A percentile compares a stretch with the other conserved stretches of the same genome.
phyloP scores from a whole-genome alignment of 2,113 vertebrate species.

The Rissa tridactyla region DNA sequence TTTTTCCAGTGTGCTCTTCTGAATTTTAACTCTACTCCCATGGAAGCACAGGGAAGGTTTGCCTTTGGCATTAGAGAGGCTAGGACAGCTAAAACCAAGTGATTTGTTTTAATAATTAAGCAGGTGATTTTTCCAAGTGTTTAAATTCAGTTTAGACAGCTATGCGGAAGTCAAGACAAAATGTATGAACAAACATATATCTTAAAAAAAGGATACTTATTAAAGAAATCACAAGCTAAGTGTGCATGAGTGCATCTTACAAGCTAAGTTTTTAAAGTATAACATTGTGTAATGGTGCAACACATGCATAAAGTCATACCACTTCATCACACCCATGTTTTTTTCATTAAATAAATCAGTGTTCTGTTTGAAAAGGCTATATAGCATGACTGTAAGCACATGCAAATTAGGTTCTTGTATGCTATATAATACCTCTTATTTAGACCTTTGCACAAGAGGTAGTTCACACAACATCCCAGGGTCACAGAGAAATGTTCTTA shows the following conservation, averaged over 20 bases:
- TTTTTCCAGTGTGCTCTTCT: not conserved
- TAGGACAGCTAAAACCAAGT: not conserved
- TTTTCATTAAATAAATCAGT: not conserved
- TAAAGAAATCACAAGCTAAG: not conserved
- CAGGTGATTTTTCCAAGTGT: not conserved
- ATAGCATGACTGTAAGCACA: not conserved
- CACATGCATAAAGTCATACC: not conserved
- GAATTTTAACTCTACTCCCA: slow-evolving; percentile 6
- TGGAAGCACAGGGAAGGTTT: not conserved
- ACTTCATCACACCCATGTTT: rapidly evolving
- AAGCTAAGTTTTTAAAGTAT: not conserved
- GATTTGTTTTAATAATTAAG: slow-evolving; percentile 16
- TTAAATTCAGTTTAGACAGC: not conserved
- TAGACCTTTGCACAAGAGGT: not conserved
- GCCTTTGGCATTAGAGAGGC: not conserved
- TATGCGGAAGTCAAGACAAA: not conserved
- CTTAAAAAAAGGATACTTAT: not conserved
- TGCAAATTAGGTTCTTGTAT: not conserved
- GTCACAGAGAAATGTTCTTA: not conserved
- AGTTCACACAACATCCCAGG: not conserved
- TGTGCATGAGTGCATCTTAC: not conserved
- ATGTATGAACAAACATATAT: not conserved
- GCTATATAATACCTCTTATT: not conserved
- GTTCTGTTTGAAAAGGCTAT: not conserved
- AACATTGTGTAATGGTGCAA: not conserved